These are phyloP conservation scores for Mythimna ferrago DNA, from an alignment of 2,888 invertebrate species.

Conservation along the genomic window DNA sequence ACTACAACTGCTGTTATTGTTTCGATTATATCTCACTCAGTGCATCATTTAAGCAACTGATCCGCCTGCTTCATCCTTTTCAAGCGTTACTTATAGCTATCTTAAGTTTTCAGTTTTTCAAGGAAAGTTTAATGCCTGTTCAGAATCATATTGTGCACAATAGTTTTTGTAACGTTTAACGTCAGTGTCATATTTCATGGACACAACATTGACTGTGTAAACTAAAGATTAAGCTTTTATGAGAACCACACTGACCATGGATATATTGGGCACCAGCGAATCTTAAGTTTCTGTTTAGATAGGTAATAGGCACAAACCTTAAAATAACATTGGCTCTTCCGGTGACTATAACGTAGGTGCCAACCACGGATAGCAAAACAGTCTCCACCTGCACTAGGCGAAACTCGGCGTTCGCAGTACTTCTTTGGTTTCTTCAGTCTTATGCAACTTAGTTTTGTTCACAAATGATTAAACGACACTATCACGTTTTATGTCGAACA, in stretches of 20 bases:
- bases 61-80: slow-evolving; percentile 21
- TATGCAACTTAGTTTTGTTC: slow-evolving; percentile 65
- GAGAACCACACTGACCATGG: background rate
- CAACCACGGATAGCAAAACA: slow-evolving; percentile 76
- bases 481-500: slow-evolving; percentile 73
- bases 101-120: background rate
- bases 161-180: slow-evolving; percentile 33
- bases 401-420: slow-evolving; percentile 59
- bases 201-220: slow-evolving; percentile 28
- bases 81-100: slow-evolving; percentile 12
- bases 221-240: slow-evolving; percentile 8
- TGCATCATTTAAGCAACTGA: slow-evolving; percentile 21
- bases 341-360: slow-evolving; percentile 80
- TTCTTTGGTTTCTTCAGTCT: slow-evolving; percentile 63
- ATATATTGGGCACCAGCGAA: slow-evolving; percentile 27
- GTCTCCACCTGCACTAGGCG: slow-evolving; percentile 65
- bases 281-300: slow-evolving; percentile 60
- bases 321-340: slow-evolving; percentile 89
- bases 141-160: slow-evolving; percentile 9
- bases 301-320: slow-evolving; percentile 79
- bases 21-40: slow-evolving; percentile 43
- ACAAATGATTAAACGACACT: slow-evolving; percentile 70
- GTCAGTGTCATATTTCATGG: slow-evolving; percentile 65
- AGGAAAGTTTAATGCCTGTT: slow-evolving; percentile 8
- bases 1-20: slow-evolving; percentile 59